Evolutionary conservation across 1,140 invertebrate species (phyloP).

Genomic region (Goniozus legneri): DNA sequence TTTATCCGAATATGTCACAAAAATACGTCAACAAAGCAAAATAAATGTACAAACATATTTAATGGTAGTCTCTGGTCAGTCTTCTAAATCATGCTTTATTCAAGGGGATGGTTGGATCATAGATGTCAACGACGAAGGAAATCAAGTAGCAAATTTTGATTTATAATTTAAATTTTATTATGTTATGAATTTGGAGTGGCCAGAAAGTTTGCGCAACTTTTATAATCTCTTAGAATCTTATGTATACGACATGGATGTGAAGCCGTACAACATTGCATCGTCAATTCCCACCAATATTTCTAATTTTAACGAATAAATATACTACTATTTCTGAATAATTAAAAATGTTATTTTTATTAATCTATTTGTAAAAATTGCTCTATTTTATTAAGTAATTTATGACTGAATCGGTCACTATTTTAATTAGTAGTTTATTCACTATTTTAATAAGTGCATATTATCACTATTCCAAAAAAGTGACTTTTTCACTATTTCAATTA

Average conservation of each 20-base stretch:
- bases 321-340: background rate
- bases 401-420: background rate
- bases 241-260: background rate
- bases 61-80: background rate
- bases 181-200: conserved; percentile 1
- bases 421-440: background rate
- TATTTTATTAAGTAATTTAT: too few relatives aligned
- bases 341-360: too few relatives aligned
- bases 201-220: conserved; percentile 3
- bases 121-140: background rate
- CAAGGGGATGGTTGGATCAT: conserved; percentile 1
- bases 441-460: background rate
- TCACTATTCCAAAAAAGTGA: background rate
- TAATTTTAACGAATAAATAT: background rate
- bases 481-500: background rate
- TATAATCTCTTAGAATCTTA: conserved; percentile 5
- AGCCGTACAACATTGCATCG: background rate
- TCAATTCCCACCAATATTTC: background rate
- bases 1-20: background rate
- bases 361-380: too few relatives aligned
- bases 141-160: conserved; percentile 2
- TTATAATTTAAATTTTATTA: conserved; percentile 3
- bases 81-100: background rate
- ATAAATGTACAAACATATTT: conserved; percentile 1
- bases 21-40: background rate